phyloP scores from a whole-genome alignment of 2,113 vertebrate genomes.

The Sisor rabdophorus region DNA sequence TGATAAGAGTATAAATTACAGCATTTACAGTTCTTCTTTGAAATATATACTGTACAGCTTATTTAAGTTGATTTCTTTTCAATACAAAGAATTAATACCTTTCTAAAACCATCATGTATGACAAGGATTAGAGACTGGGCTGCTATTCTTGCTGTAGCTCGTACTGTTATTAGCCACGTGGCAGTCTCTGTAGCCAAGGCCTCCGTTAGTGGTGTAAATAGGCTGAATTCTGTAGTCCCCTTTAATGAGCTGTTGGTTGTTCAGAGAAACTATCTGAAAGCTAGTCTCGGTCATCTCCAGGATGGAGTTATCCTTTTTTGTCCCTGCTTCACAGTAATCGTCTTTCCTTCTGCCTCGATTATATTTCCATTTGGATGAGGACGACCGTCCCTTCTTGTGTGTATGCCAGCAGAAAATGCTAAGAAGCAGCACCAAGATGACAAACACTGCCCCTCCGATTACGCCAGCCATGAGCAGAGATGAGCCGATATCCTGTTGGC shows the following conservation, averaged over 20 bases:
- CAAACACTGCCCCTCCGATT: conserved; percentile 83
- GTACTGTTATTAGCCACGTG: conserved; percentile 86
- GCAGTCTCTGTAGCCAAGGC: conserved; percentile 85
- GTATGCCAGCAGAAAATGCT: conserved; percentile 90
- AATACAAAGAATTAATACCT: conserved; percentile 61
- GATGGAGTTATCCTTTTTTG: conserved; percentile 95
- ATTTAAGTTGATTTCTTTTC: conserved; percentile 44
- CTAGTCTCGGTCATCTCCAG: conserved; percentile 97
- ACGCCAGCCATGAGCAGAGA: conserved; percentile 85
- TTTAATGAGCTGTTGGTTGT: conserved; percentile 96
- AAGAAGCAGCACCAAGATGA: conserved; percentile 82
- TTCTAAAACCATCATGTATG: conserved; percentile 80
- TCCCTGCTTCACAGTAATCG: conserved; percentile 89
- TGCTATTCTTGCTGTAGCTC: conserved; percentile 84
- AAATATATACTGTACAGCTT: conserved; percentile 66
- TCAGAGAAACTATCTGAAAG: conserved; percentile 95
- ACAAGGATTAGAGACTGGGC: conserved; percentile 84
- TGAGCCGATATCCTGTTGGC: conserved; percentile 78
- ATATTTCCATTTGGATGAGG: conserved; percentile 90
- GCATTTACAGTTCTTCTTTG: conserved; percentile 58
- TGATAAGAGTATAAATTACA: conserved; percentile 92
- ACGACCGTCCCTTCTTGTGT: conserved; percentile 85
- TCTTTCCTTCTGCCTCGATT: conserved; percentile 92
- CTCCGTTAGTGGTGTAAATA: conserved; percentile 92
- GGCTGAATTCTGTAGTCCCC: conserved; percentile 93